phyloP scores from a whole-genome alignment of 2,888 invertebrate species.

The Meiosimyza platycephala region DNA sequence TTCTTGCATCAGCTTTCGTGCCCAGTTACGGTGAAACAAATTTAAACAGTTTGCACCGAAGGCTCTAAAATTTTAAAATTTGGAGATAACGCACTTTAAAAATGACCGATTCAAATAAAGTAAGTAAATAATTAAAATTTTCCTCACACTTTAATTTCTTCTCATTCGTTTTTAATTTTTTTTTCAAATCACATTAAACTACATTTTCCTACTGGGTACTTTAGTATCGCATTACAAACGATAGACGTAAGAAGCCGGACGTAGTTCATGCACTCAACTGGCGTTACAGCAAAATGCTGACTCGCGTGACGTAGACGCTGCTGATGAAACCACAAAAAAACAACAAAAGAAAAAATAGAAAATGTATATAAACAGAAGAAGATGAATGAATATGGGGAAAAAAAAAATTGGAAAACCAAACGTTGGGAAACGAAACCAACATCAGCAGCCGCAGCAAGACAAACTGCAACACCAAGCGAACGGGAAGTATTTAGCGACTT shows the following conservation, averaged over 20 bases:
- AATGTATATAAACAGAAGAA: background rate
- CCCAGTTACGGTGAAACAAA: no score
- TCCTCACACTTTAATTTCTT: no score
- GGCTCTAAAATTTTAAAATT: no score
- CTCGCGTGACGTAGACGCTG: background rate
- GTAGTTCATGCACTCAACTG: background rate
- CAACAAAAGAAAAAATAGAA: background rate
- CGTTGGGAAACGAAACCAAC: conserved; percentile 1
- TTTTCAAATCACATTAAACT: no score
- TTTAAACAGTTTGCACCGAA: no score
- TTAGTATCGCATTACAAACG: conserved; percentile 11
- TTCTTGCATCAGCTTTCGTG: no score
- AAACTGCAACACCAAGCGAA: background rate
- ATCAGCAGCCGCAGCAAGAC: conserved; percentile 8
- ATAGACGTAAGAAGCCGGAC: conserved; percentile 15
- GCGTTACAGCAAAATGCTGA: background rate
- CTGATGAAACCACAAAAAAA: conserved; percentile 23
- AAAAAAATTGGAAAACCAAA: background rate
- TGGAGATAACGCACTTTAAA: no score
- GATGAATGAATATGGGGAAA: background rate
- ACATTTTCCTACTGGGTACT: conserved; percentile 17
- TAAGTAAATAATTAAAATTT: no score
- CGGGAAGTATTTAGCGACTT: conserved; percentile 31
- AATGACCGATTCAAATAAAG: no score
- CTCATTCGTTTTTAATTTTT: no score